These are phyloP conservation scores for Mizuhopecten yessoensis DNA, from an alignment of 1,140 invertebrate genomes.

Conservation along the genomic window DNA sequence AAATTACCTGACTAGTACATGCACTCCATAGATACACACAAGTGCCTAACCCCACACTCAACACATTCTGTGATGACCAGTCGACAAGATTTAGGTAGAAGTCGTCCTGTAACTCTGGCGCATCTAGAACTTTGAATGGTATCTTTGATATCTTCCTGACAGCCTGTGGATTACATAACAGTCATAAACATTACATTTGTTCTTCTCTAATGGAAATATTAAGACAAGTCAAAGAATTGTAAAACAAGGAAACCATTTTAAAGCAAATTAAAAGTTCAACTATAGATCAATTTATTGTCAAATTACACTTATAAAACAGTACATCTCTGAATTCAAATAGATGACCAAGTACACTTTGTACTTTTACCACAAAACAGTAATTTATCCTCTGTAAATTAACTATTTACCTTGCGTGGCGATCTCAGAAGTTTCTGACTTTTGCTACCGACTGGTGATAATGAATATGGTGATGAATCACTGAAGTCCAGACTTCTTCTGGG, in stretches of 20 bases:
- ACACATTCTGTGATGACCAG: conserved; percentile 99
- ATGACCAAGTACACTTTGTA: no score
- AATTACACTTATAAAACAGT: background rate
- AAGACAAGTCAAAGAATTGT: no score
- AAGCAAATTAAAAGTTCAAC: background rate
- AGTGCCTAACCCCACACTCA: conserved; percentile 98
- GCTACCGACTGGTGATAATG: conserved; percentile 95
- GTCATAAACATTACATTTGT: background rate
- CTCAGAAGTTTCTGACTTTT: conserved; percentile 97
- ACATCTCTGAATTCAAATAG: no score
- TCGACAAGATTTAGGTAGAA: conserved; percentile 99
- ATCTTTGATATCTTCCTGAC: conserved; percentile 98
- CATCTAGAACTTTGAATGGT: conserved; percentile 98
- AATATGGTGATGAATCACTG: conserved; percentile 90
- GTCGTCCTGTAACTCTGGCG: conserved; percentile 99
- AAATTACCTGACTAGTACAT: conserved; percentile 94
- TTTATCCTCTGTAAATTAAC: no score
- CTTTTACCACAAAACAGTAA: no score
- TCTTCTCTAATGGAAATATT: background rate
- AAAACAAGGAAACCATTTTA: no score
- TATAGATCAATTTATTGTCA: background rate
- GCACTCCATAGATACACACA: conserved; percentile 99
- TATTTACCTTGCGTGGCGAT: conserved; percentile 93
- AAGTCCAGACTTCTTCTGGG: conserved; percentile 85
- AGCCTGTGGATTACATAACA: conserved; percentile 77